A percentile compares a stretch with the other conserved stretches of the same genome.
Evolutionary conservation across 2,888 invertebrate species (phyloP).

Genomic region (Galerucella calmariensis): DNA sequence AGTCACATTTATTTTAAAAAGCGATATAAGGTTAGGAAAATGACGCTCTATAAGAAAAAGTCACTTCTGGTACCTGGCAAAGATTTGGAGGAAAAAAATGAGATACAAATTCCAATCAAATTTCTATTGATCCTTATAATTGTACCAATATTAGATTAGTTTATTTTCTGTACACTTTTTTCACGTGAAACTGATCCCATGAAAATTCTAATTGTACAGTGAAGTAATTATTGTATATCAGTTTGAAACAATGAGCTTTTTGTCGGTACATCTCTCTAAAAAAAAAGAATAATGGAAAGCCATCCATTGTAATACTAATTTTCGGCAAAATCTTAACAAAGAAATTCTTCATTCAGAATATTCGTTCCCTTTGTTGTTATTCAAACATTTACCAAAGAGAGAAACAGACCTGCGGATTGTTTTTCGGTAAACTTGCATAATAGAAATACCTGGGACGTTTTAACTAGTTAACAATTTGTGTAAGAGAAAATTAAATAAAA

Average conservation of each 20-base stretch:
- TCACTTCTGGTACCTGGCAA: too few species aligned
- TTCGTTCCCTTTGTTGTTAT: slow-evolving; percentile 12
- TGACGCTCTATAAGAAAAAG: too few species aligned
- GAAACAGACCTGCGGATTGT: slow-evolving; percentile 19
- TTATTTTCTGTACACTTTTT: too few species aligned
- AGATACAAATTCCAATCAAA: too few species aligned
- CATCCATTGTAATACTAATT: slow-evolving; percentile 10
- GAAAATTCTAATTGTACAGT: background rate
- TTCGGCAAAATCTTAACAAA: slow-evolving; percentile 15
- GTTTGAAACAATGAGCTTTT: background rate
- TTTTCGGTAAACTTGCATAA: slow-evolving; percentile 21
- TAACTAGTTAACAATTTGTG: slow-evolving; percentile 22
- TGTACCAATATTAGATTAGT: too few species aligned
- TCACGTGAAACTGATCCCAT: too few species aligned
- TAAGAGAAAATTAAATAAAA: slow-evolving; percentile 20
- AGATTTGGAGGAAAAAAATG: too few species aligned
- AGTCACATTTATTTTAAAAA: too few species aligned
- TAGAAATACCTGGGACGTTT: slow-evolving; percentile 23
- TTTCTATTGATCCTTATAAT: too few species aligned
- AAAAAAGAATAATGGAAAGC: background rate
- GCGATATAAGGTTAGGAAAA: too few species aligned
- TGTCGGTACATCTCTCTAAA: background rate
- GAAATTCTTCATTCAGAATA: slow-evolving; percentile 18
- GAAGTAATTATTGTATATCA: background rate
- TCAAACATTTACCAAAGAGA: slow-evolving; percentile 20